Evolutionary conservation across 2,888 invertebrate genomes (phyloP).

Genomic region (Sminthurides aquaticus): DNA sequence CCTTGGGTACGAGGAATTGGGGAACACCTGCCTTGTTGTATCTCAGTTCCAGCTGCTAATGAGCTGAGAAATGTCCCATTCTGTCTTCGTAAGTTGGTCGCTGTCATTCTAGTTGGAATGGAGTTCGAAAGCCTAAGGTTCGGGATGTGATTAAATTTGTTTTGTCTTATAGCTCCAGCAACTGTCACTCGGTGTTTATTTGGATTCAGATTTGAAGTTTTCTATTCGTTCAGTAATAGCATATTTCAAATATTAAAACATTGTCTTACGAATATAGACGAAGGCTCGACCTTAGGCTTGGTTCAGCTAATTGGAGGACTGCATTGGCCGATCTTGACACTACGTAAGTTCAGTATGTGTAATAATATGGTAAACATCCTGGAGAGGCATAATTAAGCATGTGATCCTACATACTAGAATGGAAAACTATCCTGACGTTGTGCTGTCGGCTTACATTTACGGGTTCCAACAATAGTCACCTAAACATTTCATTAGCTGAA

Average conservation of each 20-base stretch:
- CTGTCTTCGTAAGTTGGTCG: too few species aligned
- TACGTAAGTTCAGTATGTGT: constrained; percentile 10
- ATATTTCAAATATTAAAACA: neutral
- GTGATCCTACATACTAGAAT: neutral
- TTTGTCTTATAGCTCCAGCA: neutral
- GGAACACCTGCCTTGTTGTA: constrained; percentile 5
- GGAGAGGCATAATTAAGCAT: neutral
- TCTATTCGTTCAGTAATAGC: constrained; percentile 5
- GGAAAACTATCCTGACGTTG: neutral
- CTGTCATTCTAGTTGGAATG: too few species aligned
- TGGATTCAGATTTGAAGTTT: constrained; percentile 11
- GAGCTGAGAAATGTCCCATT: too few species aligned
- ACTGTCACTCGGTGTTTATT: constrained; percentile 3
- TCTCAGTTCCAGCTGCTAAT: neutral
- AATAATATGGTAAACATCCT: neutral
- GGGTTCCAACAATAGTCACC: neutral
- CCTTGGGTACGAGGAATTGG: constrained; percentile 6
- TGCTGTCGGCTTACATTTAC: neutral
- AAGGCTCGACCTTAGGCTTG: too few species aligned
- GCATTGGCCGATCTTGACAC: constrained; percentile 8
- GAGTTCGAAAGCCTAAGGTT: too few species aligned
- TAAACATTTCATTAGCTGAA: constrained; percentile 6
- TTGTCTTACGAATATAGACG: too few species aligned
- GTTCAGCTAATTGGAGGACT: constrained; percentile 8
- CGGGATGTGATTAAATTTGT: too few species aligned